Evolutionary conservation across 2,888 invertebrate species (phyloP).

Genomic region (Drosophila phalerata): DNA sequence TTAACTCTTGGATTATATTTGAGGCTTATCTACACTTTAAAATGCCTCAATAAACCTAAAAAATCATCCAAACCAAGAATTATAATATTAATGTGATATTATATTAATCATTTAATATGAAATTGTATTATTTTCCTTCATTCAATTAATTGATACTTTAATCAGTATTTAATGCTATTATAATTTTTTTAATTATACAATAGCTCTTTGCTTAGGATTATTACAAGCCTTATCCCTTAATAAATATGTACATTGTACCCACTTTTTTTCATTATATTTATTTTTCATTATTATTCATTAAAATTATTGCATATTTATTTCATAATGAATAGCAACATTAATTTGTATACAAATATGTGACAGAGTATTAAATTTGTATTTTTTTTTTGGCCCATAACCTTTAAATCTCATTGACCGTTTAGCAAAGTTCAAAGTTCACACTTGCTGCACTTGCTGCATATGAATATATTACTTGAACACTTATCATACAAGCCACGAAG

Average conservation of each 20-base stretch:
- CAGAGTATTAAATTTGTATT: no score
- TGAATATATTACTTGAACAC: constrained; percentile 13
- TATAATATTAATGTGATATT: background rate
- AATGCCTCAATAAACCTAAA: background rate
- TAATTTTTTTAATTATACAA: no score
- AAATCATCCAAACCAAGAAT: background rate
- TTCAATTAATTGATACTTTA: background rate
- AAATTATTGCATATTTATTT: no score
- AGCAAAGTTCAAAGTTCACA: constrained; percentile 72
- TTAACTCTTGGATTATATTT: no score
- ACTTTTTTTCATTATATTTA: no score
- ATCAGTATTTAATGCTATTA: background rate
- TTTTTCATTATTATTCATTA: no score
- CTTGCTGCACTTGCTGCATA: constrained; percentile 8
- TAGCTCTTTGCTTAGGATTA: no score
- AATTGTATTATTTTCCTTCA: background rate
- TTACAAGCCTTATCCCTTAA: no score
- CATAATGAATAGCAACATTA: background rate
- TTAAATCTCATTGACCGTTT: constrained; percentile 46
- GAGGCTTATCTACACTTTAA: no score
- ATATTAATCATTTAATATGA: background rate
- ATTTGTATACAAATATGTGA: background rate
- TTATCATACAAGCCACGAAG: constrained; percentile 15
- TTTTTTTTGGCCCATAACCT: background rate
- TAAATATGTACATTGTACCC: no score